These are phyloP conservation scores for Drosophila guanche DNA, from an alignment of 1,140 invertebrate genomes.

Conservation along the genomic window DNA sequence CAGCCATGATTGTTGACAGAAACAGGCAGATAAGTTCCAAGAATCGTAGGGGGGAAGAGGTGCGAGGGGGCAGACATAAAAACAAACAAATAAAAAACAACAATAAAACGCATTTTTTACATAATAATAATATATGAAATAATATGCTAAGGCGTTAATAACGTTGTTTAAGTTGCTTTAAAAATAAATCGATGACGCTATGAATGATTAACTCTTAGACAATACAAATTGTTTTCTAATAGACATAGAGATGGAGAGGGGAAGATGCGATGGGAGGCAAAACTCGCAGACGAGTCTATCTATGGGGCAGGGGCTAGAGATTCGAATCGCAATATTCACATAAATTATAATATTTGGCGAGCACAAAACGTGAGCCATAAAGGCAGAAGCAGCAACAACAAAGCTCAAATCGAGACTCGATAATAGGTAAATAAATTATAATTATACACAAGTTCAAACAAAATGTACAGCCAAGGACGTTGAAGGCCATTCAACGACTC, in stretches of 20 bases:
- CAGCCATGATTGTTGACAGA: no score
- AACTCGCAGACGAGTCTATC: slow-evolving; percentile 44
- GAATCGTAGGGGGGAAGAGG: not conserved
- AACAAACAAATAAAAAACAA: slow-evolving; percentile 49
- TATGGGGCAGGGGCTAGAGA: slow-evolving; percentile 38
- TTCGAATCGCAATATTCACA: slow-evolving; percentile 77
- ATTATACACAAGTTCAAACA: slow-evolving; percentile 65
- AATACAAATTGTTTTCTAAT: slow-evolving; percentile 82
- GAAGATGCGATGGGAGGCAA: not conserved
- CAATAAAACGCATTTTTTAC: slow-evolving; percentile 55
- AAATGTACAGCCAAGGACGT: slow-evolving; percentile 77
- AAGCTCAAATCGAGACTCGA: slow-evolving; percentile 49
- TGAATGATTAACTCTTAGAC: slow-evolving; percentile 76
- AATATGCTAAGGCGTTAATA: slow-evolving; percentile 73
- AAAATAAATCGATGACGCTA: slow-evolving; percentile 79
- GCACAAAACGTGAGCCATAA: slow-evolving; percentile 60
- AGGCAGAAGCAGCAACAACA: slow-evolving; percentile 41
- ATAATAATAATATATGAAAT: slow-evolving; percentile 58
- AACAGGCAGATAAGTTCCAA: not conserved
- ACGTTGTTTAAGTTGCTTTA: slow-evolving; percentile 52
- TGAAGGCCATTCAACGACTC: slow-evolving; percentile 79
- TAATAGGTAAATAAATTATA: slow-evolving; percentile 80
- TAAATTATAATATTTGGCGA: slow-evolving; percentile 80
- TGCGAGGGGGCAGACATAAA: not conserved
- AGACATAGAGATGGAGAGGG: slow-evolving; percentile 29